Percentiles rank a stretch among this genome's conserved stretches.
Conservation (phyloP, 2,797 vertebrate species). For the Xenops minutus region DNA sequence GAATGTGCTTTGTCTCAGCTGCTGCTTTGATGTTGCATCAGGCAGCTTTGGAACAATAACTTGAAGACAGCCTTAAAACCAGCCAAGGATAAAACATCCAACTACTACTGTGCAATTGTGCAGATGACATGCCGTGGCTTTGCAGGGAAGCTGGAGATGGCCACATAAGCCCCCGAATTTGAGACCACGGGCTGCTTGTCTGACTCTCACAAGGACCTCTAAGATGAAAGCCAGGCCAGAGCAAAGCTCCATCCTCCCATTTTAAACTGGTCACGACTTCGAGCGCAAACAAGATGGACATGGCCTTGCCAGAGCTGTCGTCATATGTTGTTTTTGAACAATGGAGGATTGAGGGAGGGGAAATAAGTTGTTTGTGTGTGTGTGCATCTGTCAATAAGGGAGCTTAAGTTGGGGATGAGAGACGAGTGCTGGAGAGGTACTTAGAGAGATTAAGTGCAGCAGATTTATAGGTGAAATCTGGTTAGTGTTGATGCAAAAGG, state of each 20-base stretch:
- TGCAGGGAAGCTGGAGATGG: background rate
- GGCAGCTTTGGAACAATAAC: background rate
- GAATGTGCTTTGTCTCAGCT: constrained; percentile 50
- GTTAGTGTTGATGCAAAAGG: constrained; percentile 50
- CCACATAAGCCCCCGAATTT: background rate
- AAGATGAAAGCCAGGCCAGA: background rate
- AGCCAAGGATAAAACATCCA: constrained; percentile 3
- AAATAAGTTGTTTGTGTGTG: background rate
- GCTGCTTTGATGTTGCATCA: constrained; percentile 20
- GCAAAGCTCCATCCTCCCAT: background rate
- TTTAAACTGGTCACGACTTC: background rate
- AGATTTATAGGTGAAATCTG: constrained; percentile 64
- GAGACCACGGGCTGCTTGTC: background rate
- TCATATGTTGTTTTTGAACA: background rate
- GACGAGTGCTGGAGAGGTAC: background rate
- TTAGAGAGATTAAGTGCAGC: constrained; percentile 49
- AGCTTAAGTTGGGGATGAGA: constrained; percentile 41
- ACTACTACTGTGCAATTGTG: background rate
- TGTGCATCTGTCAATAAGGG: constrained; percentile 34
- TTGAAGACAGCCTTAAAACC: background rate
- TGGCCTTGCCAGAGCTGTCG: background rate
- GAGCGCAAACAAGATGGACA: background rate
- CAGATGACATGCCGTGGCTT: background rate
- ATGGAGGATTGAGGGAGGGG: background rate
- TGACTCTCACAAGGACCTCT: background rate